Conservation (phyloP, 2,797 vertebrate genomes). For the Danio kyathit region DNA sequence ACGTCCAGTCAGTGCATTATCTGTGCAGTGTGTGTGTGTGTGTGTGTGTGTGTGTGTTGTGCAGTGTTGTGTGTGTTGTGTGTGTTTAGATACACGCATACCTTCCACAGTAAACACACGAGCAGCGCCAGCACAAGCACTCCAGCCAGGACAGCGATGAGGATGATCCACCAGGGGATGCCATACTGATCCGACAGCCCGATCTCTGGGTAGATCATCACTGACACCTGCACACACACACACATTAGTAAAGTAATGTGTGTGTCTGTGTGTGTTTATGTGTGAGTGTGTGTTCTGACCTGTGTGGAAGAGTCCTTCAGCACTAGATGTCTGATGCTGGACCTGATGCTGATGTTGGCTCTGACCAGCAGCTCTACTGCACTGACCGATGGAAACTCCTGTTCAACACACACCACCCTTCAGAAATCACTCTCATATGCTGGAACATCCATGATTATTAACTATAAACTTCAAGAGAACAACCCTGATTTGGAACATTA, state of each 20-base stretch:
- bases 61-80: not conserved
- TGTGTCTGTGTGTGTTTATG: not conserved
- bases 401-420: not conserved
- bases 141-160: conserved; percentile 87
- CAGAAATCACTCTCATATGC: no score
- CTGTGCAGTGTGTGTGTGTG: no score
- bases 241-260: not conserved
- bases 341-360: conserved; percentile 91
- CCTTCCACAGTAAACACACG: conserved; percentile 91
- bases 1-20: no score
- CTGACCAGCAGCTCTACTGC: conserved; percentile 88
- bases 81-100: conserved; percentile 65
- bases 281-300: conserved; percentile 71
- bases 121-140: conserved; percentile 85
- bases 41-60: not conserved
- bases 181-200: conserved; percentile 76
- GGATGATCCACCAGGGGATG: conserved; percentile 93
- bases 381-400: conserved; percentile 87
- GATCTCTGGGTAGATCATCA: conserved; percentile 90
- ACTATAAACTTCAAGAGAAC: no score
- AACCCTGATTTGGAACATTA: no score
- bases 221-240: conserved; percentile 76
- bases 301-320: conserved; percentile 84
- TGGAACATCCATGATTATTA: no score
- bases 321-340: conserved; percentile 87